Evolutionary conservation across 2,888 invertebrate species (phyloP).

Genomic region (Drosophila atripex): DNA sequence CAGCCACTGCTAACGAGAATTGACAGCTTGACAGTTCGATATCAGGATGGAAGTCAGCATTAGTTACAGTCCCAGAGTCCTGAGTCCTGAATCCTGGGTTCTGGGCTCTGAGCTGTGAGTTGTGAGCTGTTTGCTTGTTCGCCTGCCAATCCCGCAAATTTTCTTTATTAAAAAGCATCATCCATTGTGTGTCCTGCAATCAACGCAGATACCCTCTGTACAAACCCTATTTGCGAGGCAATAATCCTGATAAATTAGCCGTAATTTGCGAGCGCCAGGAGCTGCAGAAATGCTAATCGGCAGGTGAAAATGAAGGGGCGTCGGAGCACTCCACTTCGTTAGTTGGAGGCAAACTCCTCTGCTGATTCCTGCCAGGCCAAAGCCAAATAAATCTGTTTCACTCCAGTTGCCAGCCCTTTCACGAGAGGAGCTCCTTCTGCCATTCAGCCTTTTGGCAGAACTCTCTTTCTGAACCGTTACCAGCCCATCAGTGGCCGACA

Average conservation of each 20-base stretch:
- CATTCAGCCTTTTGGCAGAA: not conserved
- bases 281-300: conserved; percentile 18
- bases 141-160: conserved; percentile 30
- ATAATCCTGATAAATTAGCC: conserved; percentile 77
- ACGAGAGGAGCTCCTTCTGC: conserved; percentile 11
- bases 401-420: conserved; percentile 37
- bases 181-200: conserved; percentile 6
- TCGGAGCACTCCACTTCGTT: conserved; percentile 9
- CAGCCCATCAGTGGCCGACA: conserved; percentile 48
- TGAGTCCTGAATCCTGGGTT: conserved; percentile 15
- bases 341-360: not conserved
- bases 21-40: conserved; percentile 78
- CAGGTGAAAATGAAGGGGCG: conserved; percentile 25
- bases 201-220: conserved; percentile 16
- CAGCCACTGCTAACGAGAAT: conserved; percentile 67
- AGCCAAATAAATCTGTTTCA: conserved; percentile 37
- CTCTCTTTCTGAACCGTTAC: conserved; percentile 26
- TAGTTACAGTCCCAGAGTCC: conserved; percentile 71
- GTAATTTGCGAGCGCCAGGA: conserved; percentile 70
- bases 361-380: not conserved
- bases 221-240: conserved; percentile 70
- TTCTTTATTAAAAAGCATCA: conserved; percentile 62
- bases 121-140: not conserved
- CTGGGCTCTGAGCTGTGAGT: not conserved
- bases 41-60: conserved; percentile 73